Conservation (phyloP, 2,888 invertebrate genomes). For the Timema podura region DNA sequence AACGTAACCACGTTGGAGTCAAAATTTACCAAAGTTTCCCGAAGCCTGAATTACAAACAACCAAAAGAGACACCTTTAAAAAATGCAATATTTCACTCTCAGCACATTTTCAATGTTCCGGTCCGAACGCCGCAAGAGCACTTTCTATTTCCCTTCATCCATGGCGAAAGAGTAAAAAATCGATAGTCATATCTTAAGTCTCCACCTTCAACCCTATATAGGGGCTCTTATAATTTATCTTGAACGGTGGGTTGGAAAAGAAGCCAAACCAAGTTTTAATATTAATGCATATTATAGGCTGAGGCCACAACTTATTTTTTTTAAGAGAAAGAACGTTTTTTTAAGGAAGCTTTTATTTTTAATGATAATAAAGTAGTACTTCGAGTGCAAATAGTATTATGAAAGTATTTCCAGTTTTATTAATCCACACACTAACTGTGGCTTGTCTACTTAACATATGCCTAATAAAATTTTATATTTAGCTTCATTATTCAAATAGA, state of each 20-base stretch:
- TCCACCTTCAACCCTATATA: constrained; percentile 11
- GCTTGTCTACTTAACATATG: too few relatives aligned
- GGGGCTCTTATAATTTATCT: constrained; percentile 9
- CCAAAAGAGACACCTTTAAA: not conserved
- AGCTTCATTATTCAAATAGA: too few relatives aligned
- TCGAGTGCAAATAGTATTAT: too few relatives aligned
- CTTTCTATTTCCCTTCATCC: too few relatives aligned
- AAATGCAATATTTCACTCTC: too few relatives aligned
- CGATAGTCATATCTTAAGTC: constrained; percentile 25
- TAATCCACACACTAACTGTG: too few relatives aligned
- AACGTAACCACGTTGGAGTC: too few relatives aligned
- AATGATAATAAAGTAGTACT: constrained; percentile 3
- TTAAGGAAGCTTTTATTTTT: not conserved
- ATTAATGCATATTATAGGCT: constrained; percentile 13
- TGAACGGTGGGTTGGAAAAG: constrained; percentile 6
- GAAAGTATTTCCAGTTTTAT: too few relatives aligned
- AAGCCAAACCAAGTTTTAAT: constrained; percentile 15
- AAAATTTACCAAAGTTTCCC: too few relatives aligned
- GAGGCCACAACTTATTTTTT: constrained; percentile 10
- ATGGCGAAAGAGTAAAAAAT: constrained; percentile 22
- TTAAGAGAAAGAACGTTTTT: not conserved
- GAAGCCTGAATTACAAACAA: constrained; percentile 9
- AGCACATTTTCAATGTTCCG: too few relatives aligned
- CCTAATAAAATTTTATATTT: too few relatives aligned
- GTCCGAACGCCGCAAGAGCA: too few relatives aligned